Evolutionary conservation across 2,797 vertebrate genomes (phyloP), one percentile per base, ranked within the genome.

Genomic region (Microcaecilia unicolor): DNA sequence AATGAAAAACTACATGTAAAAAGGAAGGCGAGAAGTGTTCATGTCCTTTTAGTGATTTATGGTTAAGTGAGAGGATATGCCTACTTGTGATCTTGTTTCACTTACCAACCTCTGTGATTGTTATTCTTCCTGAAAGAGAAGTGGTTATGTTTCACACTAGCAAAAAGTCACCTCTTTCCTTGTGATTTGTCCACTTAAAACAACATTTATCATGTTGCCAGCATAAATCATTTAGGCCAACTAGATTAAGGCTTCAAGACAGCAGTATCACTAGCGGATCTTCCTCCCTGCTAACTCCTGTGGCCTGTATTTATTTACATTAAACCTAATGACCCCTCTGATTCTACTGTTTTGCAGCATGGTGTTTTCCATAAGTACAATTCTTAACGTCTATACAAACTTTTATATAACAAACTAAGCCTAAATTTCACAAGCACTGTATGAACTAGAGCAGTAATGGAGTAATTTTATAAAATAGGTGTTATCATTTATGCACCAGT

Each of bases 241-340:
- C 80, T 67, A 76, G 65, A 64, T 77, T 71, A 81, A 82, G 83
- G 80, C 73, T 74, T 62, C 66, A 62, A 74, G 74, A 72, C 72
- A 58, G 28, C 67, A 70, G 45, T 70, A 71, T 50, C 46, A 60
- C 36, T 31, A 18, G 34, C 33, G 52, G 65, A 70, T 63, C 56
- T 43, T 46, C 55, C 57, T 52, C 49, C 56, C 51, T 72, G 68
- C 76, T 52, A 61, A 56, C 66, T 51, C 48, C 59, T 58, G 58
- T n/a, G 56, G 61, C 58, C 61, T 33, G 31, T 41, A 4, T 54
- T 62, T 73, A 57, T 56, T 61, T 61, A 59, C 52, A 58, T 60
- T 55, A 44, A 63, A 29, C 13, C 22, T 45, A 41, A 34, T 51
- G 60, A 39, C 49, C 24, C 34, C n/a, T n/a, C n/a, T n/a, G n/a